These are phyloP conservation scores for Cybosia mesomella DNA, from an alignment of 2,888 invertebrate genomes.

Conservation along the genomic window DNA sequence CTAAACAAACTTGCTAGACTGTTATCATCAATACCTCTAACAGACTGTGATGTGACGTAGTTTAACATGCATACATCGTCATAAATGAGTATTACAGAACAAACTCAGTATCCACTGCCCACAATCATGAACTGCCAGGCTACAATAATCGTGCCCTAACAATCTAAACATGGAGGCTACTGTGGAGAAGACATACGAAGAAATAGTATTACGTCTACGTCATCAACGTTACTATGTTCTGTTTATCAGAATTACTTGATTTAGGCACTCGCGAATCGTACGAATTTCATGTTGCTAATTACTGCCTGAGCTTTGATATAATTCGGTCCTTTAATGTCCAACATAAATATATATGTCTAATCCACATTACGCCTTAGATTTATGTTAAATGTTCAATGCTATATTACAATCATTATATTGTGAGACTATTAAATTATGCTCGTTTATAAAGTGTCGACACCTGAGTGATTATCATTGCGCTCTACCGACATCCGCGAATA, in stretches of 20 bases:
- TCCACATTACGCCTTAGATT: slow-evolving; percentile 54
- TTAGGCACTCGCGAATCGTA: slow-evolving; percentile 61
- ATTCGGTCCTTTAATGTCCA: slow-evolving; percentile 19
- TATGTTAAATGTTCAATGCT: slow-evolving; percentile 41
- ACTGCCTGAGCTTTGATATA: background rate
- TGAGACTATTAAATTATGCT: slow-evolving; percentile 54
- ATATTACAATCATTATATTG: slow-evolving; percentile 47
- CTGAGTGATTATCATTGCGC: slow-evolving; percentile 23
- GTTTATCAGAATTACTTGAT: slow-evolving; percentile 41
- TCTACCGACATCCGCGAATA: slow-evolving; percentile 37
- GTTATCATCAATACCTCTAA: slow-evolving; percentile 65
- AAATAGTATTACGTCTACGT: slow-evolving; percentile 31
- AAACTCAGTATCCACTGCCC: slow-evolving; percentile 56
- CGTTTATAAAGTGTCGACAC: slow-evolving; percentile 34
- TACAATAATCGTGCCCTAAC: slow-evolving; percentile 46
- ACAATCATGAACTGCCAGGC: slow-evolving; percentile 47
- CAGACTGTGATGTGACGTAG: slow-evolving; percentile 81
- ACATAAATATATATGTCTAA: slow-evolving; percentile 57
- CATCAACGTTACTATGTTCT: slow-evolving; percentile 29
- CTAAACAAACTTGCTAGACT: slow-evolving; percentile 76
- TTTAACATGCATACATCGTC: slow-evolving; percentile 69
- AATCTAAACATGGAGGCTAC: slow-evolving; percentile 43
- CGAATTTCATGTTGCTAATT: too few species aligned
- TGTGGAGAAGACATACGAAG: slow-evolving; percentile 62
- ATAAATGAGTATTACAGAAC: slow-evolving; percentile 72